Percentiles rank a stretch among this genome's conserved stretches.
These are phyloP conservation scores for Scolopax rusticola DNA, from an alignment of 2,797 vertebrate genomes.

Conservation along the genomic window DNA sequence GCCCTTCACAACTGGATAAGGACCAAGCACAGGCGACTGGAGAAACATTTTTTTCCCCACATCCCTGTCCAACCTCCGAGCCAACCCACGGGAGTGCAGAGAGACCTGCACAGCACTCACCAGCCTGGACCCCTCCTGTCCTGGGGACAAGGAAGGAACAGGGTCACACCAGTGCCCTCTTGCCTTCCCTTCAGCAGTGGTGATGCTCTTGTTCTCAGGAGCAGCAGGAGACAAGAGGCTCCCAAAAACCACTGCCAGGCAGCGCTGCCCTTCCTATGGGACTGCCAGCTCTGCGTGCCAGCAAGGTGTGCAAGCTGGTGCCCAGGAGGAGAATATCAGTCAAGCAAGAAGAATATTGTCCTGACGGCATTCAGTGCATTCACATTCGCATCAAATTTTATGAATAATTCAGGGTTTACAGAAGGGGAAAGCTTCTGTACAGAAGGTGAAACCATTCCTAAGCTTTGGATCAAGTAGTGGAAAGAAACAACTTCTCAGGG, in stretches of 20 bases:
- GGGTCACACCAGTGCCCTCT: too few species aligned
- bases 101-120: rapidly evolving
- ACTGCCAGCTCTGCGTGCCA: rapidly evolving
- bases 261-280: not conserved
- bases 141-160: not conserved
- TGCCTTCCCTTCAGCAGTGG: not conserved
- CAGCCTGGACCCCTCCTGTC: not conserved
- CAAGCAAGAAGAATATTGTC: not conserved
- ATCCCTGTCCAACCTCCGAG: not conserved
- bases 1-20: not conserved
- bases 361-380: not conserved
- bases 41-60: not conserved
- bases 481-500: not conserved
- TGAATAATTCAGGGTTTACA: not conserved
- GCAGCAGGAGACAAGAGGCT: not conserved
- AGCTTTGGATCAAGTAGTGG: not conserved
- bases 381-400: not conserved
- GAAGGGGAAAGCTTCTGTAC: not conserved
- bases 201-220: rapidly evolving
- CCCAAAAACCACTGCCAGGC: not conserved
- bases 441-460: not conserved
- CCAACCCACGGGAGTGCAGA: rapidly evolving
- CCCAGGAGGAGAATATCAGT: not conserved
- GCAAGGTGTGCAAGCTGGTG: not conserved
- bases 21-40: not conserved